Conservation (phyloP, 1,140 invertebrate species). For the Brachionus koreanus region DNA sequence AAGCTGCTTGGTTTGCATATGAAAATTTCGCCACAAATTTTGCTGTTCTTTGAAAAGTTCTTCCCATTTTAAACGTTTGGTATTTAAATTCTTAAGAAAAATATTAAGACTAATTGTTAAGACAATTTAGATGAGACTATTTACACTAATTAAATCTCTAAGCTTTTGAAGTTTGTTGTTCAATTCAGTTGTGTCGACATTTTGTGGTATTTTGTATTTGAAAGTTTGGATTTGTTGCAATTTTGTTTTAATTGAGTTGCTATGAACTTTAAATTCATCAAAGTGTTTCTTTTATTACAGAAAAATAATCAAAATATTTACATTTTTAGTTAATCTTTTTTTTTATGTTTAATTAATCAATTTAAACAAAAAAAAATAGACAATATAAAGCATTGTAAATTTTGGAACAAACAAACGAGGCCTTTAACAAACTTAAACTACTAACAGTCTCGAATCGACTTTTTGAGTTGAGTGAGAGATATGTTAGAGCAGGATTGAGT, state of each 20-base stretch:
- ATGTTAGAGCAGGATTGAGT: no score
- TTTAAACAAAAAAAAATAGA: no score
- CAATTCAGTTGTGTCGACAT: constrained; percentile 6
- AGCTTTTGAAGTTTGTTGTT: not conserved
- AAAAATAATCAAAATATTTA: not conserved
- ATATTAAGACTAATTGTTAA: no score
- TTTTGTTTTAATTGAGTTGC: constrained; percentile 1
- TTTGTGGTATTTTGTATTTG: not conserved
- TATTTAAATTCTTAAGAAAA: constrained; percentile 34
- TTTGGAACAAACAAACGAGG: no score
- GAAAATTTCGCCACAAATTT: constrained; percentile 26
- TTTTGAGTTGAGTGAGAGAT: no score
- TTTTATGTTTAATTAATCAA: no score
- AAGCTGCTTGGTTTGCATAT: constrained; percentile 6
- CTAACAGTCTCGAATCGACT: no score
- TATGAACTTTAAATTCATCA: not conserved
- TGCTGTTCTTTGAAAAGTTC: not conserved
- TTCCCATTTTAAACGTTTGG: constrained; percentile 40
- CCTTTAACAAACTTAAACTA: no score
- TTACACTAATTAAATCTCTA: not conserved
- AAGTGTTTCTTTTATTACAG: constrained; percentile 14
- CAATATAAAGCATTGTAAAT: no score
- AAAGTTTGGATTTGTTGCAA: not conserved
- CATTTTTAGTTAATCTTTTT: no score
- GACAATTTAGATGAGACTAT: no score